Evolutionary conservation across 2,113 vertebrate species (phyloP), one percentile per base, ranked within the genome.

Genomic region (Gallinago media): DNA sequence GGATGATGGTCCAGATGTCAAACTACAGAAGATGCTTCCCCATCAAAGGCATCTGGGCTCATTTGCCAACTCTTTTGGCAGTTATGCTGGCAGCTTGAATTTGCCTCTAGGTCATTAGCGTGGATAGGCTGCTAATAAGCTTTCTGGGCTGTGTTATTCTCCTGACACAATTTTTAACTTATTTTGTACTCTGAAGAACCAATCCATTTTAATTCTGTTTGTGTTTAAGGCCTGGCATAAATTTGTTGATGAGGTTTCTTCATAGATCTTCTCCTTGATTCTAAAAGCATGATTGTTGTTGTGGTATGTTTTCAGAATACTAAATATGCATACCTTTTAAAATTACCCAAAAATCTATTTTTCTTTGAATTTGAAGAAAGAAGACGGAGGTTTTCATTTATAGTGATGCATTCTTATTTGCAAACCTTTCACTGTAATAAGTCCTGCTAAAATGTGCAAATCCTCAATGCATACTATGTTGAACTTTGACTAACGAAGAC

Each of bases 161-260:
- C 76, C 72, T 84, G 50, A 83, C 56, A 85, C 84, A 21, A 38
- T 88, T 97, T 97, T 94, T 21, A 90, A 80, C 75, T 97, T 59
- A 38, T 72, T 92, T 93, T 90, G 82, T 65, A 73, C 74, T 97
- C 56, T 74, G 77, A 89, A 92, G 78, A 85, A 66, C 56, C 56
- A 65, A 61, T 68, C 40, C 36, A 72, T 96, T 97, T 96, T 78
- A 95, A 95, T 91, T 78, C 84, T 96, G 55, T 73, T 92, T 81
- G n/a, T 88, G 20, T 81, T 21, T 58, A 66, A 47, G 26, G 15
- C 73, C 72, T 82, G 81, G 68, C 70, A 89, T 89, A 86, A 96
- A 81, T 31, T 58, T 38, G 76, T 72, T 56, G 32, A 38, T 68
- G 67, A 52, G 63, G 54, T 78, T 96, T 89, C 71, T 44, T n/a